Evolutionary conservation across 1,140 invertebrate species (phyloP).

Genomic region (Zaprionus taronus): DNA sequence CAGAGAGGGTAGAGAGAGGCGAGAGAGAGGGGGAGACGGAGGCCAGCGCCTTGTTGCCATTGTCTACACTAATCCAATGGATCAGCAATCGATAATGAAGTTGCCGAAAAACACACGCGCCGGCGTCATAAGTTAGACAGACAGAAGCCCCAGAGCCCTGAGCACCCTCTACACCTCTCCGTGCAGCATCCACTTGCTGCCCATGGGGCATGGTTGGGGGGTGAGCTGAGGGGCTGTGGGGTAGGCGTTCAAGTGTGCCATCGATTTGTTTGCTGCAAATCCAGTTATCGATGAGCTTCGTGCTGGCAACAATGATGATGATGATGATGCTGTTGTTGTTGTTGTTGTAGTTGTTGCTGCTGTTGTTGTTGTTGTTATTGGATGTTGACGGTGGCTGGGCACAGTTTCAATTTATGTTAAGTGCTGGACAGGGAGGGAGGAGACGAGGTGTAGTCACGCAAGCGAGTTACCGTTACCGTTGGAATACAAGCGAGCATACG

Average conservation of each 20-base stretch:
- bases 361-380: conserved; percentile 25
- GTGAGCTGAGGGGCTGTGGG: too few relatives aligned
- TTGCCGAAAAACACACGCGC: conserved; percentile 79
- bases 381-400: conserved; percentile 41
- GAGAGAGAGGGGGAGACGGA: conserved; percentile 5
- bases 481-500: conserved; percentile 39
- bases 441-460: background rate
- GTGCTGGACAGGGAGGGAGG: conserved; percentile 23
- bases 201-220: too few relatives aligned
- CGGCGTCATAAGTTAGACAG: conserved; percentile 71
- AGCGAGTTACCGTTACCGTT: background rate
- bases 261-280: conserved; percentile 78
- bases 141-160: background rate
- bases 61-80: conserved; percentile 72
- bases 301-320: conserved; percentile 23
- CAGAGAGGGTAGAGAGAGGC: background rate
- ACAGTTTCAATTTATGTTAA: conserved; percentile 79
- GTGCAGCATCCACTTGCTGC: too few relatives aligned
- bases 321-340: too few relatives aligned
- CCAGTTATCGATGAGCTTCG: conserved; percentile 75
- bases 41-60: conserved; percentile 64
- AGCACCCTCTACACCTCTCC: too few relatives aligned
- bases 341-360: conserved; percentile 16
- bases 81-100: conserved; percentile 82
- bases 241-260: conserved; percentile 36